Percentiles rank a stretch among this genome's conserved stretches.
phyloP scores from a whole-genome alignment of 1,140 invertebrate species.

The Leptinotarsa defecta region DNA sequence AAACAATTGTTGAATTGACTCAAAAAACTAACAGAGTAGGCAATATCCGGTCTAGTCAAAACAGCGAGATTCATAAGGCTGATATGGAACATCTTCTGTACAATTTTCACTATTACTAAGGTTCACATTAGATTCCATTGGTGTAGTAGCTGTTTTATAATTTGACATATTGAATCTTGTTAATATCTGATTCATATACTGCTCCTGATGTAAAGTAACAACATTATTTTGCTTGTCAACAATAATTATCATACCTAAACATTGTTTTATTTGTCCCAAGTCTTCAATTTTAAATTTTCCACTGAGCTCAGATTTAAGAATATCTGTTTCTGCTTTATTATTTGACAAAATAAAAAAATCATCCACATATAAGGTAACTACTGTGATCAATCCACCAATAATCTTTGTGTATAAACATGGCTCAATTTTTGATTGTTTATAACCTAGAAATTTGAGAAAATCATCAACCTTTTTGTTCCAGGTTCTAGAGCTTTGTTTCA shows the following conservation, averaged over 20 bases:
- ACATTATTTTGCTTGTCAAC: neutral
- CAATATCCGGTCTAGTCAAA: neutral
- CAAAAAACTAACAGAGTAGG: neutral
- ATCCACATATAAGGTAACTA: neutral
- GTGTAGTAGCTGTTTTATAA: neutral
- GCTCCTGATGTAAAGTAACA: neutral
- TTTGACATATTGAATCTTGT: neutral
- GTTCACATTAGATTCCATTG: neutral
- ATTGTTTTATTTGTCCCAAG: neutral
- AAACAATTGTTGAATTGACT: neutral
- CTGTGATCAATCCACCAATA: no score
- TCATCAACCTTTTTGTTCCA: no score
- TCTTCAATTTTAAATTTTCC: neutral
- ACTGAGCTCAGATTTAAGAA: neutral
- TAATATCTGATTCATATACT: neutral
- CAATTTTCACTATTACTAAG: neutral
- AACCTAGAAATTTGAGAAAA: no score
- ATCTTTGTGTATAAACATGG: no score
- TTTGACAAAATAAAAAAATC: neutral
- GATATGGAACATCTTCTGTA: no score
- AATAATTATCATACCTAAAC: neutral
- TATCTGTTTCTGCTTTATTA: neutral
- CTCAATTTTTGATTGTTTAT: no score
- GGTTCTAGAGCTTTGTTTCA: no score
- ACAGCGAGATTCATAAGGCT: neutral